phyloP scores from a whole-genome alignment of 2,797 vertebrate genomes.

The Petrocephalus sullivani region DNA sequence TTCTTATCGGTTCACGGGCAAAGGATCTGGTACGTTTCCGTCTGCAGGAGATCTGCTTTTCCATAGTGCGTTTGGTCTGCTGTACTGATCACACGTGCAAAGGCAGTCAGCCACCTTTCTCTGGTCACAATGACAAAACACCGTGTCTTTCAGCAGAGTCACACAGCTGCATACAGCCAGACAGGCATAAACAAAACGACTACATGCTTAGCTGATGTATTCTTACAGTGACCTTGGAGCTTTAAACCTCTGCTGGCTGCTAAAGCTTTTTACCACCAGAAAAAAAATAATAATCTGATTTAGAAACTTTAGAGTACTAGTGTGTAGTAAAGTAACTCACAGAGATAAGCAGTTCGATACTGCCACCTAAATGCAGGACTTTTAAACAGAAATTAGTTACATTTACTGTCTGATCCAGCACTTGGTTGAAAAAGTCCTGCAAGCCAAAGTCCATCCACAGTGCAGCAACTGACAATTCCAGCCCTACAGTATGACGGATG shows the following conservation, averaged over 20 bases:
- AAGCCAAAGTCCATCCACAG: background rate
- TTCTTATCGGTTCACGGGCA: background rate
- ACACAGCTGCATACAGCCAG: background rate
- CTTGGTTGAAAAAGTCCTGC: background rate
- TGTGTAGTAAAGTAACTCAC: background rate
- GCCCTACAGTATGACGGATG: background rate
- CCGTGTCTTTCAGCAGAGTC: background rate
- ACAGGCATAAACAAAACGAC: background rate
- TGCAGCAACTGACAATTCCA: background rate
- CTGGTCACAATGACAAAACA: background rate
- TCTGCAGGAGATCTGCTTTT: background rate
- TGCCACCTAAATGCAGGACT: background rate
- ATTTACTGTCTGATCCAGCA: background rate
- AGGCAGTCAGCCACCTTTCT: background rate
- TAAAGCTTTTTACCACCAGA: background rate
- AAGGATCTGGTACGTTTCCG: background rate
- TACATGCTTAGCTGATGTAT: background rate
- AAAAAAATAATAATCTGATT: background rate
- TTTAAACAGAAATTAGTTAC: background rate
- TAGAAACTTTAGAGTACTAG: background rate
- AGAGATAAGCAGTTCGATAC: background rate
- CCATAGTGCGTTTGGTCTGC: background rate
- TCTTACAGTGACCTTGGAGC: background rate
- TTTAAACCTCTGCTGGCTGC: background rate
- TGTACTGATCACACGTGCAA: background rate